These are phyloP conservation scores for Microtus montanus DNA, from an alignment of 2,113 vertebrate genomes.

Conservation along the genomic window DNA sequence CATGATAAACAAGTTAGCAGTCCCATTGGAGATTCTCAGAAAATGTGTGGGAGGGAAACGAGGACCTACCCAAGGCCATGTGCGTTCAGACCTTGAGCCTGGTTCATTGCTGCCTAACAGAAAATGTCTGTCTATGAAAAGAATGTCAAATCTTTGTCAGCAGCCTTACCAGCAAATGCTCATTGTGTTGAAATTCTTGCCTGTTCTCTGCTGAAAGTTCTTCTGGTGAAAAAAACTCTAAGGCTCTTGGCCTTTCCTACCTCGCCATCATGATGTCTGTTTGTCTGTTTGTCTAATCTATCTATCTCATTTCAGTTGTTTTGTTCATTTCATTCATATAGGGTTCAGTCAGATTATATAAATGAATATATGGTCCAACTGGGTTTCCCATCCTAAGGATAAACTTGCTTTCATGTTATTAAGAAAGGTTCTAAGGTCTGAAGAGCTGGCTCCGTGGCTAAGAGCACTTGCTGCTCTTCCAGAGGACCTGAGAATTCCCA, in stretches of 20 bases:
- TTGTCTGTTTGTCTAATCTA: too few relatives aligned
- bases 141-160: background rate
- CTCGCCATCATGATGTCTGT: background rate
- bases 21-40: background rate
- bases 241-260: background rate
- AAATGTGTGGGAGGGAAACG: too few relatives aligned
- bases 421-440: constrained; percentile 6
- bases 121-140: background rate
- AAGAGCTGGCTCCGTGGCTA: background rate
- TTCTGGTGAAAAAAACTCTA: background rate
- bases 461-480: background rate
- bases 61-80: too few relatives aligned
- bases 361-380: constrained; percentile 9
- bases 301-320: background rate
- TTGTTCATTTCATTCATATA: background rate
- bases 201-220: background rate
- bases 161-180: background rate
- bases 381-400: constrained; percentile 24
- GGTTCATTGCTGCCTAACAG: background rate
- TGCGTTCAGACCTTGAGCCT: background rate
- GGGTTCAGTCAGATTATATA: constrained; percentile 13
- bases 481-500: background rate
- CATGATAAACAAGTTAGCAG: background rate
- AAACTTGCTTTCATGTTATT: constrained; percentile 25
- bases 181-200: background rate